A percentile compares a stretch with the other conserved stretches of the same genome.
These are phyloP conservation scores for Percopsis transmontana DNA, from an alignment of 2,113 vertebrate species.

Conservation along the genomic window DNA sequence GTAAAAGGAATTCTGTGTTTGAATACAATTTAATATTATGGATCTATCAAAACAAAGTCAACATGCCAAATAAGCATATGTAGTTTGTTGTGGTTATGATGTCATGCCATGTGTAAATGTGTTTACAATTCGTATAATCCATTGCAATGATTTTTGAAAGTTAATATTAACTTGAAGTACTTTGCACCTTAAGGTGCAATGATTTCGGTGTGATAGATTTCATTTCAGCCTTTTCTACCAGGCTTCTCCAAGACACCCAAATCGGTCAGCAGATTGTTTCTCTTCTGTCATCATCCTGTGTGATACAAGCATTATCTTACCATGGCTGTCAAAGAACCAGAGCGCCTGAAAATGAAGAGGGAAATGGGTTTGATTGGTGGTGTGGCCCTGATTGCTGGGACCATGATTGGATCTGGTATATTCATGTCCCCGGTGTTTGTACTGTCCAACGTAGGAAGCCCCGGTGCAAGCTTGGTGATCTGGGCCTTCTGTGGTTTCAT, in stretches of 20 bases:
- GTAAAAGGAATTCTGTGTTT: too few relatives aligned
- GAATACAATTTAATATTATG: too few relatives aligned
- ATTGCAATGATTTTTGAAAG: background rate
- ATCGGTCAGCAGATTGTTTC: background rate
- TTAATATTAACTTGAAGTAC: conserved; percentile 11
- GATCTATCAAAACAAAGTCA: too few relatives aligned
- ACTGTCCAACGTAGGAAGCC: conserved; percentile 77
- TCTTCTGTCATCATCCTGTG: background rate
- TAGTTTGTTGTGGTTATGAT: background rate
- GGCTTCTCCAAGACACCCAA: background rate
- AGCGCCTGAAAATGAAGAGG: conserved; percentile 50
- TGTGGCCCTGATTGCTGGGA: conserved; percentile 80
- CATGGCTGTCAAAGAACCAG: conserved; percentile 29
- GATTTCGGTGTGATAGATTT: conserved; percentile 16
- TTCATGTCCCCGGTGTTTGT: conserved; percentile 83
- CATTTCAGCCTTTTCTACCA: background rate
- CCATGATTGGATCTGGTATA: conserved; percentile 84
- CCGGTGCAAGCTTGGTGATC: conserved; percentile 81
- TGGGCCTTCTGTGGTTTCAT: conserved; percentile 82
- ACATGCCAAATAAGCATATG: too few relatives aligned
- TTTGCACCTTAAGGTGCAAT: background rate
- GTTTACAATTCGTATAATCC: background rate
- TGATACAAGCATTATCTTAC: too few relatives aligned
- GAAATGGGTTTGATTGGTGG: conserved; percentile 74
- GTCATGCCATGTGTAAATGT: background rate